Percentiles rank a stretch among this genome's conserved stretches.
Conservation (phyloP, 2,797 vertebrate species). For the Eremophila alpestris region DNA sequence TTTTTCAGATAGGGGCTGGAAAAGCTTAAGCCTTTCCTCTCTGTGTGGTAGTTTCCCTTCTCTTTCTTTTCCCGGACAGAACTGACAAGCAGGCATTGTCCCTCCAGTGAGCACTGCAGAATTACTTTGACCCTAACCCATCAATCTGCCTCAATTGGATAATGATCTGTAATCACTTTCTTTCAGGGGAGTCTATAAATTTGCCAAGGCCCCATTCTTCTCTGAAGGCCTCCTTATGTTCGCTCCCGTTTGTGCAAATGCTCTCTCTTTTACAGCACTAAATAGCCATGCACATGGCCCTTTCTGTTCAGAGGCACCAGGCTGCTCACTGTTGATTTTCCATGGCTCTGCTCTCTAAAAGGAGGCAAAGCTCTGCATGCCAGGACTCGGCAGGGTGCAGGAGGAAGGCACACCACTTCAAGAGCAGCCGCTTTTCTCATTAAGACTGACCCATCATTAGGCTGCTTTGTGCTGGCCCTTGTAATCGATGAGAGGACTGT, state of each 20-base stretch:
- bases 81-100: constrained; percentile 95
- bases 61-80: constrained; percentile 74
- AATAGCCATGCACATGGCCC: constrained; percentile 91
- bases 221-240: constrained; percentile 98
- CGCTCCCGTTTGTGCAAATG: constrained; percentile 89
- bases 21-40: constrained; percentile 53
- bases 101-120: constrained; percentile 88
- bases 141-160: constrained; percentile 99
- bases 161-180: constrained; percentile 99
- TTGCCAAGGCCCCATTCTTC: constrained; percentile 92
- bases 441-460: constrained; percentile 93
- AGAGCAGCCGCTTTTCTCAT: constrained; percentile 83
- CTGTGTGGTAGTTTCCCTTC: constrained; percentile 71
- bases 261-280: constrained; percentile 84
- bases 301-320: constrained; percentile 75
- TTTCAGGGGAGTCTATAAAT: constrained; percentile 99
- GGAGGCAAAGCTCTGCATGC: constrained; percentile 84
- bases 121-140: constrained; percentile 99
- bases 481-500: constrained; percentile 88
- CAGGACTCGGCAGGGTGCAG: constrained; percentile 82
- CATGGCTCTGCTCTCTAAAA: constrained; percentile 82
- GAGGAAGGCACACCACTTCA: constrained; percentile 75
- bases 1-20: constrained; percentile 47
- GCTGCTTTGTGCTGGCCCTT: constrained; percentile 84
- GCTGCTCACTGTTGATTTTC: constrained; percentile 86